These are phyloP conservation scores for Pseudolaguvia tuberculata DNA, from an alignment of 2,113 vertebrate genomes.

Conservation along the genomic window DNA sequence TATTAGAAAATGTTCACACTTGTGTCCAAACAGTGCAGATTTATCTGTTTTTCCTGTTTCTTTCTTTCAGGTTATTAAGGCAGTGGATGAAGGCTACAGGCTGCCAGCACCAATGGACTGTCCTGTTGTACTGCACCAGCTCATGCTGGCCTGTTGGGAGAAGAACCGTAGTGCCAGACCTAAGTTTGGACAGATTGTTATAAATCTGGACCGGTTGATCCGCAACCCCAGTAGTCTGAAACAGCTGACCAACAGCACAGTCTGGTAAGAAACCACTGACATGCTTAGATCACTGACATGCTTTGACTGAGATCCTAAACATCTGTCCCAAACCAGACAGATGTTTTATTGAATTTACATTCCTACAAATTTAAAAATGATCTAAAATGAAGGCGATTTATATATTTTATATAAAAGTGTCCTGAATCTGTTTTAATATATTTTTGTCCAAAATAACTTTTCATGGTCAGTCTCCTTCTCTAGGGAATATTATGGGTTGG, in stretches of 20 bases:
- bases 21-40: too few relatives aligned
- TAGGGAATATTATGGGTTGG: not conserved
- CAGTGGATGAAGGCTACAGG: constrained; percentile 95
- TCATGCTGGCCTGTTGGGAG: constrained; percentile 99
- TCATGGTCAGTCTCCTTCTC: not conserved
- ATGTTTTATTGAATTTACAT: too few relatives aligned
- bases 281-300: not conserved
- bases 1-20: too few relatives aligned
- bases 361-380: too few relatives aligned
- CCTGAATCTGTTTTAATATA: too few relatives aligned
- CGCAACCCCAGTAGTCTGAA: constrained; percentile 94
- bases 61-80: constrained; percentile 88
- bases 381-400: too few relatives aligned
- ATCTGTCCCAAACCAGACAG: too few relatives aligned
- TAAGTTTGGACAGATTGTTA: constrained; percentile 91
- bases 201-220: constrained; percentile 95
- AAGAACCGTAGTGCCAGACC: constrained; percentile 95
- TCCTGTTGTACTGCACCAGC: constrained; percentile 88
- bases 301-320: too few relatives aligned
- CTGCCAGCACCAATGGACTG: constrained; percentile 98
- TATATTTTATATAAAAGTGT: too few relatives aligned
- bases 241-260: constrained; percentile 85
- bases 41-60: not conserved
- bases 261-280: constrained; percentile 57
- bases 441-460: not conserved